Percentiles rank a stretch among this genome's conserved stretches.
Conservation (phyloP, 2,113 vertebrate species). For the Antigone vipio region DNA sequence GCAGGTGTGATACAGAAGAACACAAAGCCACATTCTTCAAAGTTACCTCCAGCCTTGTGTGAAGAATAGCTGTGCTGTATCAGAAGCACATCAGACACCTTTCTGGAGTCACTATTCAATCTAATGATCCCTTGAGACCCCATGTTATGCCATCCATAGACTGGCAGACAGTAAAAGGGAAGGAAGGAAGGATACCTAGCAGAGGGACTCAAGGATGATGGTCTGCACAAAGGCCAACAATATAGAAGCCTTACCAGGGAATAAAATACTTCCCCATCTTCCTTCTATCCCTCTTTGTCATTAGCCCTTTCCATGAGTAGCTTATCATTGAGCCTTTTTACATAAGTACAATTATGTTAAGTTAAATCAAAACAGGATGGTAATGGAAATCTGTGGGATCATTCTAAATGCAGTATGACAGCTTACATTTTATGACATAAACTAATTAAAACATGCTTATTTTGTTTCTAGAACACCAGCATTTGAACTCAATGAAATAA, state of each 20-base stretch:
- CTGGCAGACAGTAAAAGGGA: not conserved
- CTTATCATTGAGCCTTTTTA: not conserved
- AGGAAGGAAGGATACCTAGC: not conserved
- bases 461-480: not conserved
- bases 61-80: not conserved
- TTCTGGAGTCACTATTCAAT: not conserved
- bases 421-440: conserved; percentile 26
- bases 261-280: not conserved
- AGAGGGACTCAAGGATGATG: not conserved
- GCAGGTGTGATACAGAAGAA: not conserved
- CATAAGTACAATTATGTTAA: not conserved
- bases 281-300: not conserved
- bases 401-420: conserved; percentile 25
- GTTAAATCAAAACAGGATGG: conserved; percentile 11
- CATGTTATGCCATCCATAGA: not conserved
- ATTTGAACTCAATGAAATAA: conserved; percentile 18
- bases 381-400: not conserved
- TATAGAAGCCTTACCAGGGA: not conserved
- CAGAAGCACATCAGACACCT: not conserved
- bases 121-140: not conserved
- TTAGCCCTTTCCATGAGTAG: not conserved
- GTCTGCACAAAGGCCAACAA: not conserved
- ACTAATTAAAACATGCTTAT: conserved; percentile 32
- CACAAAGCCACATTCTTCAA: not conserved
- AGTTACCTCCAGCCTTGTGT: not conserved